Conservation (phyloP, 1,140 invertebrate species). For the Pseudomyrmex pallidus region DNA sequence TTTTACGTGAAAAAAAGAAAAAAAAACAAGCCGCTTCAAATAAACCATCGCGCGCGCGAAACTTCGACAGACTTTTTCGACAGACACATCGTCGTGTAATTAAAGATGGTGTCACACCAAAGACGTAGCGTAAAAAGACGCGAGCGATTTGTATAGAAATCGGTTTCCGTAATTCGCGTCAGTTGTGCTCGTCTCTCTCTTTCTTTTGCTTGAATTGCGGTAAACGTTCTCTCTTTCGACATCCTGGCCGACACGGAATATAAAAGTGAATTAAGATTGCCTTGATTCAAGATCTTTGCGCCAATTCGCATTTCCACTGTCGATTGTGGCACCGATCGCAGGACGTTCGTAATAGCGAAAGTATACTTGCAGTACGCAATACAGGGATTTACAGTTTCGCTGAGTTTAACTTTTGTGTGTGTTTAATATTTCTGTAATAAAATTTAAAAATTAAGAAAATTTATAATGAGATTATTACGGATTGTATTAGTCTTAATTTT, state of each 20-base stretch:
- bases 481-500: too few relatives aligned
- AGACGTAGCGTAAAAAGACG: not conserved
- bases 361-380: not conserved
- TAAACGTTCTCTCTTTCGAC: constrained; percentile 63
- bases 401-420: constrained; percentile 4
- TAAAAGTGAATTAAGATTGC: constrained; percentile 72
- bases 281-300: constrained; percentile 43
- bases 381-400: not conserved
- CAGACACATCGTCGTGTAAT: not conserved
- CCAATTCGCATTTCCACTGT: constrained; percentile 52
- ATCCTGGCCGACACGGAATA: constrained; percentile 48
- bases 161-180: constrained; percentile 61
- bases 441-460: too few relatives aligned
- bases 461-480: too few relatives aligned
- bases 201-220: constrained; percentile 19
- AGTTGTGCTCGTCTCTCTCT: constrained; percentile 9
- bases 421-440: not conserved
- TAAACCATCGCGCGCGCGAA: constrained; percentile 30
- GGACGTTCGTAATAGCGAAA: constrained; percentile 47
- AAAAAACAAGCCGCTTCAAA: constrained; percentile 58
- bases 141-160: constrained; percentile 26
- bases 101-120: not conserved
- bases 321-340: constrained; percentile 17
- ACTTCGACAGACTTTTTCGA: not conserved
- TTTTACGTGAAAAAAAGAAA: constrained; percentile 50